These are phyloP conservation scores for Kryptopterus vitreolus DNA, from an alignment of 2,797 vertebrate genomes.

Conservation along the genomic window DNA sequence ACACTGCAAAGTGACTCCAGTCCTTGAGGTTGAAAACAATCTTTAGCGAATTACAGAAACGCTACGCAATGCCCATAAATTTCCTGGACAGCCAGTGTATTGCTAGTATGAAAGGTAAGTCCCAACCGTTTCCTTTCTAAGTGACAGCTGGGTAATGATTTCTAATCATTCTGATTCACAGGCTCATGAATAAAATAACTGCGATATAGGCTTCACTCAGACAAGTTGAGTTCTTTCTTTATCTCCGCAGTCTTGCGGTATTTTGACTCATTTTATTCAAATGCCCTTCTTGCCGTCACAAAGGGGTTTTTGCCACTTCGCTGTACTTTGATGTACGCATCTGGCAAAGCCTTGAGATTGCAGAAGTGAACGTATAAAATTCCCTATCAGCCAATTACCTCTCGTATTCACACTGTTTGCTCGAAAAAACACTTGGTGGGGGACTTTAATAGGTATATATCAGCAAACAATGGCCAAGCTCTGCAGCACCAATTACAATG, in stretches of 20 bases:
- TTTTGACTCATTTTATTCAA: conserved; percentile 40
- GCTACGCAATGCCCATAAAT: conserved; percentile 8
- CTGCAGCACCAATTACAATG: conserved; percentile 5
- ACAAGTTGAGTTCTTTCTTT: conserved; percentile 36
- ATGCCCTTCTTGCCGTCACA: conserved; percentile 22
- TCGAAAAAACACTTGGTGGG: conserved; percentile 15
- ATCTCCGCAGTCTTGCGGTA: conserved; percentile 18
- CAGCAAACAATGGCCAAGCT: neutral
- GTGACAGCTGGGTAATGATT: conserved; percentile 44
- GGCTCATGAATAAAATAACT: conserved; percentile 47
- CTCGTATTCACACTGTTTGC: conserved; percentile 15
- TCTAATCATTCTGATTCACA: conserved; percentile 39
- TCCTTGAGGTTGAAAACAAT: conserved; percentile 47
- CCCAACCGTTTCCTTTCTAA: conserved; percentile 34
- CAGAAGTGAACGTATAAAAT: conserved; percentile 20
- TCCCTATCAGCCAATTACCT: conserved; percentile 28
- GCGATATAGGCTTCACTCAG: conserved; percentile 29
- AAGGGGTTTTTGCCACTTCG: conserved; percentile 20
- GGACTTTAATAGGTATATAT: conserved; percentile 6
- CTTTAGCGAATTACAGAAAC: conserved; percentile 36
- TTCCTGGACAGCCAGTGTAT: conserved; percentile 26
- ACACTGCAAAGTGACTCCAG: conserved; percentile 37
- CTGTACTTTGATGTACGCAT: conserved; percentile 34
- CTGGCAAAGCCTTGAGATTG: conserved; percentile 39
- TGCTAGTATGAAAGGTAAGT: conserved; percentile 21